Conservation (phyloP, 2,888 invertebrate genomes). For the Tipula helvola region DNA sequence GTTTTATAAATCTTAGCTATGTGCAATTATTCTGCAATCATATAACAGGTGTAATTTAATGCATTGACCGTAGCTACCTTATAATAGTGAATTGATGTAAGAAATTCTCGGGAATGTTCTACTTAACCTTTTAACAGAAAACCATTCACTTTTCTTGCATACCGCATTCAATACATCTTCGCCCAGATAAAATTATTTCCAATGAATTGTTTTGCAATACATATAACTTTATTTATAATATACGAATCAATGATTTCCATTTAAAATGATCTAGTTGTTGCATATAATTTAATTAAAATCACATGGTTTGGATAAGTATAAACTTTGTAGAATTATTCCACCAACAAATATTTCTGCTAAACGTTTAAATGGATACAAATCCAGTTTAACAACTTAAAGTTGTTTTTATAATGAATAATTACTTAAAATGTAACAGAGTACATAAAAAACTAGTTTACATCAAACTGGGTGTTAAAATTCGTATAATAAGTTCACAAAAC, state of each 20-base stretch:
- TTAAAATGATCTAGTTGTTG: neutral
- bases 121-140: neutral
- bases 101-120: neutral
- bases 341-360: neutral
- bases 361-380: neutral
- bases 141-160: neutral
- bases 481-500: too few species aligned
- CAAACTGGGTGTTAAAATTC: too few species aligned
- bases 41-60: too few species aligned
- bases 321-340: neutral
- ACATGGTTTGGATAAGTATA: neutral
- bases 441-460: too few species aligned
- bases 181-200: too few species aligned
- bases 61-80: too few species aligned
- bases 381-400: neutral
- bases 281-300: neutral
- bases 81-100: too few species aligned
- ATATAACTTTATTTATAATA: too few species aligned
- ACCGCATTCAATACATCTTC: neutral
- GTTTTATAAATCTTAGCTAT: neutral
- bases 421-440: too few species aligned
- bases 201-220: too few species aligned
- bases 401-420: neutral
- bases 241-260: too few species aligned
- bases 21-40: too few species aligned